These are phyloP conservation scores for Staurois parvus DNA, from an alignment of 2,797 vertebrate genomes.

Conservation along the genomic window DNA sequence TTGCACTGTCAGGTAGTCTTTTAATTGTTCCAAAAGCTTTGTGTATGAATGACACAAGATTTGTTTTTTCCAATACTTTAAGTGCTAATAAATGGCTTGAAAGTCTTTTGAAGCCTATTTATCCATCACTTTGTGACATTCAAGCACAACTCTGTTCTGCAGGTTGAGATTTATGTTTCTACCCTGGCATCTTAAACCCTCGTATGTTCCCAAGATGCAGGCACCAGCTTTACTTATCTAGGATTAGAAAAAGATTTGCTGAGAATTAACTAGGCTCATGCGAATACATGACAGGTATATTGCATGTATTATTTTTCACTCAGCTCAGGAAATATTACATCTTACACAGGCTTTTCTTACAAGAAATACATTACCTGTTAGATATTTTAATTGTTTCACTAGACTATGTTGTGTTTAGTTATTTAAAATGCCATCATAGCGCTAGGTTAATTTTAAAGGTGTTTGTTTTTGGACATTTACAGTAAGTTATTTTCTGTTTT, in stretches of 20 bases:
- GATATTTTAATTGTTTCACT: neutral
- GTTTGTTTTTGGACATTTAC: neutral
- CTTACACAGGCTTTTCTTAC: neutral
- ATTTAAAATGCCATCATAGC: neutral
- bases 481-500: neutral
- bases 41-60: neutral
- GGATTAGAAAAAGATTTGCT: conserved; percentile 28
- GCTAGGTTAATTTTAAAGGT: neutral
- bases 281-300: conserved; percentile 22
- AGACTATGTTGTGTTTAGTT: neutral
- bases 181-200: conserved; percentile 1
- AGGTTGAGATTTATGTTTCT: neutral
- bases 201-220: neutral
- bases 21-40: neutral
- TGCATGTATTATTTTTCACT: conserved; percentile 18
- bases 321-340: neutral
- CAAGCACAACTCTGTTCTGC: neutral
- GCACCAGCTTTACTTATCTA: conserved; percentile 3
- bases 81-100: conserved; percentile 23
- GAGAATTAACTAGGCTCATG: neutral
- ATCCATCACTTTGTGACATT: conserved; percentile 1
- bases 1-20: conserved; percentile 3
- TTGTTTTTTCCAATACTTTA: conserved; percentile 8
- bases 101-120: conserved; percentile 15
- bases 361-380: conserved; percentile 8